A percentile compares a stretch with the other conserved stretches of the same genome.
These are phyloP conservation scores for Caiman crocodilus DNA, from an alignment of 2,797 vertebrate genomes.

Conservation along the genomic window DNA sequence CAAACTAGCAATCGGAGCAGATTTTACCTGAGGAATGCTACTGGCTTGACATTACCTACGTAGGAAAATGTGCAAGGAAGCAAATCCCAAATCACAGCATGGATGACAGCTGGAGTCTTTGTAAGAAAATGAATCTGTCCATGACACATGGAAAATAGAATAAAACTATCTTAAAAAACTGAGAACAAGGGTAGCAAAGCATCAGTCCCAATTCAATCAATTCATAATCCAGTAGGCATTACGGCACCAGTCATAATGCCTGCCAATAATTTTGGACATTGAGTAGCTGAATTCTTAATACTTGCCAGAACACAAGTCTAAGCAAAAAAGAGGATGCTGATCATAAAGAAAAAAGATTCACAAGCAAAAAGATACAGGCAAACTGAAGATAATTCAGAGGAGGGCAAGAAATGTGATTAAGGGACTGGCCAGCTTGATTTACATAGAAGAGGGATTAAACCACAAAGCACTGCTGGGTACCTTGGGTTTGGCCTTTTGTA, in stretches of 20 bases:
- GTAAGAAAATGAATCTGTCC: neutral
- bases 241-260: neutral
- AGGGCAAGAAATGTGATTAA: neutral
- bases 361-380: neutral
- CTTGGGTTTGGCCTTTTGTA: neutral
- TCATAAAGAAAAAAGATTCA: neutral
- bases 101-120: neutral
- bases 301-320: neutral
- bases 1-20: conserved; percentile 34
- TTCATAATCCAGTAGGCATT: neutral
- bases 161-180: neutral
- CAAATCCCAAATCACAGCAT: conserved; percentile 28
- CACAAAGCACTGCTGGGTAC: neutral
- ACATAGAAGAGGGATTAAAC: neutral
- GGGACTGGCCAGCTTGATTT: neutral
- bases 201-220: neutral
- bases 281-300: neutral
- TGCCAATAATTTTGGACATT: neutral
- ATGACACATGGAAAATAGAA: neutral
- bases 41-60: neutral
- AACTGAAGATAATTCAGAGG: neutral
- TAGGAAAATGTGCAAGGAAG: conserved; percentile 22
- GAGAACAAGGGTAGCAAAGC: neutral
- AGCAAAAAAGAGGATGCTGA: neutral
- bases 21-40: conserved; percentile 33